A percentile compares a stretch with the other conserved stretches of the same genome.
Conservation (phyloP, 2,113 vertebrate species). For the Zootoca vivipara region DNA sequence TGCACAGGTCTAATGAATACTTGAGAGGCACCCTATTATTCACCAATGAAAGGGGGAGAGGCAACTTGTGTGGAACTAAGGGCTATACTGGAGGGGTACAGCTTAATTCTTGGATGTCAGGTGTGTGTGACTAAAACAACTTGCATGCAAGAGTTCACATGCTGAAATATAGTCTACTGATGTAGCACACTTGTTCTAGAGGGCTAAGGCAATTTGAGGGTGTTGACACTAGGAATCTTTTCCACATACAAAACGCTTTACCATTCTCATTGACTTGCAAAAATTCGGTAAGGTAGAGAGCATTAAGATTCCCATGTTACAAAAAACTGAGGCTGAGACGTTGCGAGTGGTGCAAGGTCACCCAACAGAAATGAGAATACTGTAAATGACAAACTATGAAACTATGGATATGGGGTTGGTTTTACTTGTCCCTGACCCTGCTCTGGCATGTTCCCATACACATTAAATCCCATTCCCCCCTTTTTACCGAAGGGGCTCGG, state of each 20-base stretch:
- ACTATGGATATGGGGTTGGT: neutral
- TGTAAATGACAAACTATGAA: neutral
- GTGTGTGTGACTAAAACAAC: too few species aligned
- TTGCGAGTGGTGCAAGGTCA: neutral
- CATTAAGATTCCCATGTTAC: neutral
- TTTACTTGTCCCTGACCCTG: neutral
- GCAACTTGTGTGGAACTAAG: neutral
- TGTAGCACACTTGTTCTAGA: neutral
- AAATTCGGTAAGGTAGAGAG: neutral
- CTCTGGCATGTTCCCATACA: neutral
- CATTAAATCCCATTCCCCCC: too few species aligned
- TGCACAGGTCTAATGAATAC: neutral
- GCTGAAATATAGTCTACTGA: neutral
- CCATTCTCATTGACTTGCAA: neutral
- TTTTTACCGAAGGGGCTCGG: neutral
- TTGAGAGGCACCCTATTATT: neutral
- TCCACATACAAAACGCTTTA: neutral
- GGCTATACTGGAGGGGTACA: neutral
- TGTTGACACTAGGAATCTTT: neutral
- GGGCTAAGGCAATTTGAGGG: neutral
- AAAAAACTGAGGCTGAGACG: neutral
- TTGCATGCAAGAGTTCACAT: neutral
- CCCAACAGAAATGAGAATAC: neutral
- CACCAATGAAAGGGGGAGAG: neutral
- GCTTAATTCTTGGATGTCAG: neutral